Percentiles rank a stretch among this genome's conserved stretches.
Conservation (phyloP, 1,140 invertebrate genomes). For the Drosophila funebris region DNA sequence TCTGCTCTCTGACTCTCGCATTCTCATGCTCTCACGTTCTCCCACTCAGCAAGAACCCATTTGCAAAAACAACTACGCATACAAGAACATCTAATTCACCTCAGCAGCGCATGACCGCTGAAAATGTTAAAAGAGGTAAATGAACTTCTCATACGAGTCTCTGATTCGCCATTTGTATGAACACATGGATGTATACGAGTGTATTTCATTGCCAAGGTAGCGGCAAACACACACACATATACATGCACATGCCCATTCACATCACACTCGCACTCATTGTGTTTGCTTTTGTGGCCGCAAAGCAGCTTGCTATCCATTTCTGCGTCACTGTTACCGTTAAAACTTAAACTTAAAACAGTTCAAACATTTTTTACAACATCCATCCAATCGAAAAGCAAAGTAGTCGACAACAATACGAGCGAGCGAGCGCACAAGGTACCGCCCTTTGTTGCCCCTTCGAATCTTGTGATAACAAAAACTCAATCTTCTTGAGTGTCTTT, state of each 20-base stretch:
- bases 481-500: constrained; percentile 23
- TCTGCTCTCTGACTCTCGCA: neutral
- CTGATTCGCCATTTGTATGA: constrained; percentile 3
- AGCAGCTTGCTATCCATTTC: constrained; percentile 53
- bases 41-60: neutral
- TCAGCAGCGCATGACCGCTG: constrained; percentile 34
- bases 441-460: constrained; percentile 29
- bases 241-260: neutral
- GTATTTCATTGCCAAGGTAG: constrained; percentile 77
- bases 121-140: constrained; percentile 60
- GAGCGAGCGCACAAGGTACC: constrained; percentile 24
- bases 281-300: constrained; percentile 7
- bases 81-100: constrained; percentile 59
- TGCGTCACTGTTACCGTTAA: constrained; percentile 81
- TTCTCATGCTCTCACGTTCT: neutral
- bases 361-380: constrained; percentile 82
- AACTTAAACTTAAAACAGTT: constrained; percentile 84
- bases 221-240: constrained; percentile 8
- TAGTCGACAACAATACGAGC: neutral
- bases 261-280: constrained; percentile 29
- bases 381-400: constrained; percentile 54
- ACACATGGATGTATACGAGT: constrained; percentile 1
- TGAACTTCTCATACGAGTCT: constrained; percentile 47
- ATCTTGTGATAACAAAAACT: constrained; percentile 19
- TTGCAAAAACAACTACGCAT: constrained; percentile 18